phyloP scores from a whole-genome alignment of 2,113 vertebrate species.

The Microtus ochrogaster region DNA sequence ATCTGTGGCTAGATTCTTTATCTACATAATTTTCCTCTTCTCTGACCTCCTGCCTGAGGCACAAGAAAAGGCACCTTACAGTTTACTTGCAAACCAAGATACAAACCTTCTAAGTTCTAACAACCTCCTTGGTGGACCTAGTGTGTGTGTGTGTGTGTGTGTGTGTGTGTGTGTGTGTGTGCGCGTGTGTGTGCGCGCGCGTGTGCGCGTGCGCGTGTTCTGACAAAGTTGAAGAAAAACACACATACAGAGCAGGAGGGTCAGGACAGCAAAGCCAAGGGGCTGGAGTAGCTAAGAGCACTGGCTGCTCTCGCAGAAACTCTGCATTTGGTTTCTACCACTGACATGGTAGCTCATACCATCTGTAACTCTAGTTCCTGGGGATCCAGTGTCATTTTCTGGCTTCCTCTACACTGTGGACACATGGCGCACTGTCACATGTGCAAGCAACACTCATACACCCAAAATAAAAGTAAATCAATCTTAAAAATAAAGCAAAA shows the following conservation, averaged over 20 bases:
- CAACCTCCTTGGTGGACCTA: background rate
- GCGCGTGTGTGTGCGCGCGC: background rate
- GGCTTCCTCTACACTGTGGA: background rate
- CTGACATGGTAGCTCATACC: background rate
- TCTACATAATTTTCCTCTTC: slow-evolving; percentile 1
- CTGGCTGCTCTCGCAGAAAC: background rate
- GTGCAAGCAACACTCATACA: background rate
- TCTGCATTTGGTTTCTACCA: background rate
- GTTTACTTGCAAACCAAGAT: background rate
- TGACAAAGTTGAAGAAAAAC: slow-evolving; percentile 9
- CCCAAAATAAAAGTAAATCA: background rate
- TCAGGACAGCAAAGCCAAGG: background rate
- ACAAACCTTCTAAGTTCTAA: background rate
- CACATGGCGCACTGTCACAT: no score
- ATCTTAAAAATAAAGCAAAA: background rate
- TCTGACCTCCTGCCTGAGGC: background rate
- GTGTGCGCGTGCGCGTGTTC: background rate
- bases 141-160: background rate
- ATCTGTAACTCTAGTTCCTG: background rate
- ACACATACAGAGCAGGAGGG: background rate
- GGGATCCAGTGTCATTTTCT: background rate
- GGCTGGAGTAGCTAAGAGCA: background rate
- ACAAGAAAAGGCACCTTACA: background rate
- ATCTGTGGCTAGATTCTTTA: background rate
- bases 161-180: background rate